A percentile compares a stretch with the other conserved stretches of the same genome.
Evolutionary conservation across 2,113 vertebrate species (phyloP).

Genomic region (Centropristis striata): DNA sequence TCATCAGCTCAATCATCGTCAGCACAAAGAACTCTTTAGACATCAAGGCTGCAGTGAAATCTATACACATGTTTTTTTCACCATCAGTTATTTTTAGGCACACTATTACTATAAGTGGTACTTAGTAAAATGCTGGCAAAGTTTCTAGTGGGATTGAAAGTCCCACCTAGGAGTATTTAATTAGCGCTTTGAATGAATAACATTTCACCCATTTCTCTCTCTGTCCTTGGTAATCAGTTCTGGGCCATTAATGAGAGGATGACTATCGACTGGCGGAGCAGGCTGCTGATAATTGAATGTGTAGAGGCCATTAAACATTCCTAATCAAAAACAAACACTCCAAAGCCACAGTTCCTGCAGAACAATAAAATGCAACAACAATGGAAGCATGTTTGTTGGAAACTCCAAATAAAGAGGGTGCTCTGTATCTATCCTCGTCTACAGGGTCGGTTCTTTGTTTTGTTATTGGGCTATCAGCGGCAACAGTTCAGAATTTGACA

Average conservation of each 20-base stretch:
- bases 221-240: conserved; percentile 83
- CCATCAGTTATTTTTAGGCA: conserved; percentile 39
- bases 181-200: conserved; percentile 82
- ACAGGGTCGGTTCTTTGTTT: conserved; percentile 13
- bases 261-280: conserved; percentile 82
- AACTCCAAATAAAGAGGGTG: background rate
- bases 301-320: conserved; percentile 84
- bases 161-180: conserved; percentile 81
- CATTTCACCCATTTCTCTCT: conserved; percentile 78
- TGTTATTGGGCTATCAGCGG: conserved; percentile 33
- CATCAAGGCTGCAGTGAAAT: background rate
- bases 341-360: conserved; percentile 64
- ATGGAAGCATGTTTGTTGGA: conserved; percentile 34
- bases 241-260: conserved; percentile 84
- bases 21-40: background rate
- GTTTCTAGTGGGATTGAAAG: conserved; percentile 66
- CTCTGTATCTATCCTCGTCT: conserved; percentile 18
- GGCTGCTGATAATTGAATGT: conserved; percentile 86
- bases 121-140: conserved; percentile 46
- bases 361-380: conserved; percentile 54
- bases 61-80: conserved; percentile 3
- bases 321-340: conserved; percentile 87
- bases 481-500: conserved; percentile 59
- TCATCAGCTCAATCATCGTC: background rate
- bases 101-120: conserved; percentile 10